These are phyloP conservation scores for Eristalis pertinax DNA, from an alignment of 2,888 invertebrate genomes.

Conservation along the genomic window DNA sequence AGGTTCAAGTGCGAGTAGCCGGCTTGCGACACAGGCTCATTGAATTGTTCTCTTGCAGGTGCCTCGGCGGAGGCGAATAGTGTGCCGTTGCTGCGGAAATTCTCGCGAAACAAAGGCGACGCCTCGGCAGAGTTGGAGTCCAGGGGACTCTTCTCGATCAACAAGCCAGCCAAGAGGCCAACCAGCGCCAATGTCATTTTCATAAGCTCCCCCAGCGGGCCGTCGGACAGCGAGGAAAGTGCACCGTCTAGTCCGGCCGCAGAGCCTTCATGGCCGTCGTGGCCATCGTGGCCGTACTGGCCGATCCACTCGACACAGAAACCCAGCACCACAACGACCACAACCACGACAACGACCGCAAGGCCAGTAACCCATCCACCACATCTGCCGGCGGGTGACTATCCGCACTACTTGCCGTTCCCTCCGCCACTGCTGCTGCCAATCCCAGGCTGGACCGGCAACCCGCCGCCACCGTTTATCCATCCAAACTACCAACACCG, in stretches of 20 bases:
- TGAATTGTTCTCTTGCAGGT: constrained; percentile 6
- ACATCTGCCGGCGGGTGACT: neutral
- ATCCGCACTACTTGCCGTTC: neutral
- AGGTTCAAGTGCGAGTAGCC: neutral
- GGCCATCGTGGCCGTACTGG: neutral
- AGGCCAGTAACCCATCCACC: neutral
- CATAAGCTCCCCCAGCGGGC: neutral
- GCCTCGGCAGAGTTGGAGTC: neutral
- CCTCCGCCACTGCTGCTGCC: constrained; percentile 25
- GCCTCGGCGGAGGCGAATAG: neutral
- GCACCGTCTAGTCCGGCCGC: neutral
- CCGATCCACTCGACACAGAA: neutral
- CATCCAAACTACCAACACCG: neutral
- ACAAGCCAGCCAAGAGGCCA: neutral
- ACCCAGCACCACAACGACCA: neutral
- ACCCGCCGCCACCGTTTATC: constrained; percentile 31
- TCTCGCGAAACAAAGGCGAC: neutral
- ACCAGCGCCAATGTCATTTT: neutral
- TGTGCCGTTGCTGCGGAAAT: constrained; percentile 15
- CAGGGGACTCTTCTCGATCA: constrained; percentile 13
- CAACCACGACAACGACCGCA: neutral
- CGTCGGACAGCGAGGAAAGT: neutral
- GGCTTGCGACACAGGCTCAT: neutral
- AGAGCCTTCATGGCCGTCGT: neutral
- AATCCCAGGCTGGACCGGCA: constrained; percentile 38